Percentiles rank a stretch among this genome's conserved stretches.
These are phyloP conservation scores for Cyphomyrus plagiostoma DNA, from an alignment of 2,113 vertebrate genomes.

Conservation along the genomic window DNA sequence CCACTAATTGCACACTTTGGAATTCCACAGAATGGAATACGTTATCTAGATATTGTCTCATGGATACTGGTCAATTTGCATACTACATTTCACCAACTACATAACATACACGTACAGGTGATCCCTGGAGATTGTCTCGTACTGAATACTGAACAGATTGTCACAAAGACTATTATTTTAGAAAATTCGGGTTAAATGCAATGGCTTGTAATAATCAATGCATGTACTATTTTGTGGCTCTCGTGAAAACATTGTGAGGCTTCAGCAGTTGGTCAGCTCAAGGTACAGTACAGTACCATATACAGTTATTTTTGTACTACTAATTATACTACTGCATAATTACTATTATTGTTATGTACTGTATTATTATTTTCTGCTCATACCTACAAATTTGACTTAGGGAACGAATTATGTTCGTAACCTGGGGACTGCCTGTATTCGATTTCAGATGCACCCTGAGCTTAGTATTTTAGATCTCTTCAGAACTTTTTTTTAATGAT, in stretches of 20 bases:
- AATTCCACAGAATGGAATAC: not conserved
- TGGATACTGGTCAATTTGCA: not conserved
- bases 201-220: not conserved
- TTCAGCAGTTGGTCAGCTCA: not conserved
- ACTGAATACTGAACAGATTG: not conserved
- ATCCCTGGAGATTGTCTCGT: not conserved
- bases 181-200: not conserved
- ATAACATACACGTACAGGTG: not conserved
- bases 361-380: not conserved
- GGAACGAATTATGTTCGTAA: not conserved
- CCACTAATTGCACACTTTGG: not conserved
- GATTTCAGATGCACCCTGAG: not conserved
- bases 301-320: not conserved
- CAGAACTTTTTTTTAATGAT: not conserved
- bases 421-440: not conserved
- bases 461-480: not conserved
- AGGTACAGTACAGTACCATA: not conserved
- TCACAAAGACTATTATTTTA: not conserved
- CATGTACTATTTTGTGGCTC: not conserved
- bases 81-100: not conserved
- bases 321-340: not conserved
- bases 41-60: not conserved
- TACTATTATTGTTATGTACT: not conserved
- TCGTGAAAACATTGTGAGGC: not conserved
- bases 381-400: not conserved